Percentiles rank a stretch among this genome's conserved stretches.
Evolutionary conservation across 2,797 vertebrate species (phyloP).

Genomic region (Lophius americanus): DNA sequence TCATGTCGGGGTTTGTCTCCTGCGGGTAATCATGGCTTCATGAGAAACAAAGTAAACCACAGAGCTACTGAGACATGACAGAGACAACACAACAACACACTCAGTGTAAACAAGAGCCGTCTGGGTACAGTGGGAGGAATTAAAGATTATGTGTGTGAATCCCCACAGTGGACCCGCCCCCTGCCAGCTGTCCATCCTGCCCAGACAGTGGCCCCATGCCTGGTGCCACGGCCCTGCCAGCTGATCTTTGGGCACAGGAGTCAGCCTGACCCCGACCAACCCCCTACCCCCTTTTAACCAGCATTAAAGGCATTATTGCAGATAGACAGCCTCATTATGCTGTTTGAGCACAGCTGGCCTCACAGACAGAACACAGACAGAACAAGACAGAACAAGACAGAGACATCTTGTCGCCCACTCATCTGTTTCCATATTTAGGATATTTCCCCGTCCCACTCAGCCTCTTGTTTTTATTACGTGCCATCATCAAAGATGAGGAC

Average conservation of each 20-base stretch:
- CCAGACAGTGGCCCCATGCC: conserved; percentile 73
- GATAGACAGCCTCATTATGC: conserved; percentile 70
- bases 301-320: conserved; percentile 61
- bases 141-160: conserved; percentile 40
- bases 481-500: conserved; percentile 41
- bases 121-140: conserved; percentile 35
- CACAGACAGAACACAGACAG: conserved; percentile 14
- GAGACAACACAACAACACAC: conserved; percentile 16
- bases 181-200: conserved; percentile 66
- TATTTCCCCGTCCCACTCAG: conserved; percentile 31
- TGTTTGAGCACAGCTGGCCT: conserved; percentile 66
- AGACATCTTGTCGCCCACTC: conserved; percentile 49
- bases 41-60: not conserved
- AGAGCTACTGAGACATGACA: not conserved
- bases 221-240: conserved; percentile 72
- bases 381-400: conserved; percentile 3
- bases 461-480: conserved; percentile 62
- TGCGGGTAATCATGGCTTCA: not conserved
- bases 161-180: not conserved
- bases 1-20: not conserved
- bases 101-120: conserved; percentile 40
- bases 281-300: conserved; percentile 55
- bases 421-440: conserved; percentile 73
- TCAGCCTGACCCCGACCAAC: conserved; percentile 54
- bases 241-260: conserved; percentile 65